Base-by-base conservation (phyloP, 2,797 vertebrate genomes). In the Buceros bicornis region DNA sequence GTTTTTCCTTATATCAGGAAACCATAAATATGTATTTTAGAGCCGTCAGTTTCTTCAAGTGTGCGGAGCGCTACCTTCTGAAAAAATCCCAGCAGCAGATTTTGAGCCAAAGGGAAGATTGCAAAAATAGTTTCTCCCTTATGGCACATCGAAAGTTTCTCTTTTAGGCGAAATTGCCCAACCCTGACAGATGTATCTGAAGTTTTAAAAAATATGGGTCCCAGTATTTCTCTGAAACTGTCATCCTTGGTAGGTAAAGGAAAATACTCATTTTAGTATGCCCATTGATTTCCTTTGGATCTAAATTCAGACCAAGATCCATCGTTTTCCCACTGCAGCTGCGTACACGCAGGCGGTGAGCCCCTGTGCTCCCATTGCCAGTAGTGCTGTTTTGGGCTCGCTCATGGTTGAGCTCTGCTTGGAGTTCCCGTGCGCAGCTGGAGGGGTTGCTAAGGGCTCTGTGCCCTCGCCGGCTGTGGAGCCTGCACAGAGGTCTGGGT, bases 61-160 rank as follows among this genome's bases (percentile, higher is more conserved):
- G 7, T 77, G 69, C 8, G 10, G 80, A 93, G 61, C 33, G 8
- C 77, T 83, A n/a, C 73, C 89, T 95, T 86, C 73, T 92, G 86
- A 83, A 94, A 90, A 92, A 91, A 83, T 92, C 89, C 92, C 91
- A 88, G 90, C 91, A 95, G 94, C 94, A 95, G 93, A 91, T 94
- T 96, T 91, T 81, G 90, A 95, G 96, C 95, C 95, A 95, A 90
- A 96, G 94, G 95, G 95, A 95, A 95, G 82, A 64, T 18, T 86
- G 87, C 90, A 96, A 93, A 94, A 97, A 96, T 97, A 96, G 95
- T 95, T 95, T 86, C 76, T 96, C 94, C 96, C 96, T 97, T 97
- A 95, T 94, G 94, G 94, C 93, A 65, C 76, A 56, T 65, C 14
- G 72, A 65, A 95, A 95, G 93, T 94, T 97, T 91, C 79, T 89